Conservation (phyloP, 2,888 invertebrate genomes). For the Tenthredo scrophulariae region DNA sequence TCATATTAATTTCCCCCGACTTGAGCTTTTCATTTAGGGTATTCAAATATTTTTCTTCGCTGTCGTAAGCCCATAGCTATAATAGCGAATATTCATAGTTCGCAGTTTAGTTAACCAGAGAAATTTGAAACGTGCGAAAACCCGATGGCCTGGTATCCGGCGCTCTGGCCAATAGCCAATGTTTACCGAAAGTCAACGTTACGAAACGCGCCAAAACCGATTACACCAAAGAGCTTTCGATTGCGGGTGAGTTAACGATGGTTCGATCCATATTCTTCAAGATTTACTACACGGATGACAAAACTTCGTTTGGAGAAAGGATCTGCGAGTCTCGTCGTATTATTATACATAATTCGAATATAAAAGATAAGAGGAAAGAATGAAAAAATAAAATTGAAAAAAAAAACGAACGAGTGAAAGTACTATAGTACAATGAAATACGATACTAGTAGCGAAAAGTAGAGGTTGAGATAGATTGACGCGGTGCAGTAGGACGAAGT, state of each 20-base stretch:
- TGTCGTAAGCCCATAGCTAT: not conserved
- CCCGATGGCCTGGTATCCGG: slow-evolving; percentile 24
- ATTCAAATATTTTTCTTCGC: not conserved
- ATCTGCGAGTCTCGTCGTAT: not conserved
- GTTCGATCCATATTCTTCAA: not conserved
- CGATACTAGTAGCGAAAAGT: not conserved
- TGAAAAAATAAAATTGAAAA: not conserved
- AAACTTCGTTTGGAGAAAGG: not conserved
- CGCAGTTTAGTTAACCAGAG: not conserved
- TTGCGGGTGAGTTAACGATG: slow-evolving; percentile 26
- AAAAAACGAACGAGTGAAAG: not conserved
- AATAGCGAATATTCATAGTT: not conserved
- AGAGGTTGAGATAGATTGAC: slow-evolving; percentile 45
- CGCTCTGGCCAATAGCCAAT: slow-evolving; percentile 44
- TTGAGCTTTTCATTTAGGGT: not conserved
- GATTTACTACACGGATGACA: not conserved
- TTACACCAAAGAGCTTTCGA: slow-evolving; percentile 44
- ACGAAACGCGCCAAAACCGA: slow-evolving; percentile 42
- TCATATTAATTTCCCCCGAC: not conserved
- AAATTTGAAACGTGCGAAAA: slow-evolving; percentile 1
- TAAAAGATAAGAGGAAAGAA: not conserved
- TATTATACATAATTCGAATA: not conserved
- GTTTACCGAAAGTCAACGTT: slow-evolving; percentile 48
- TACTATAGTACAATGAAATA: not conserved
- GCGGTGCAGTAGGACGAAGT: slow-evolving; percentile 52